Conservation (phyloP, 1,140 invertebrate species). For the Oedothorax gibbosus region DNA sequence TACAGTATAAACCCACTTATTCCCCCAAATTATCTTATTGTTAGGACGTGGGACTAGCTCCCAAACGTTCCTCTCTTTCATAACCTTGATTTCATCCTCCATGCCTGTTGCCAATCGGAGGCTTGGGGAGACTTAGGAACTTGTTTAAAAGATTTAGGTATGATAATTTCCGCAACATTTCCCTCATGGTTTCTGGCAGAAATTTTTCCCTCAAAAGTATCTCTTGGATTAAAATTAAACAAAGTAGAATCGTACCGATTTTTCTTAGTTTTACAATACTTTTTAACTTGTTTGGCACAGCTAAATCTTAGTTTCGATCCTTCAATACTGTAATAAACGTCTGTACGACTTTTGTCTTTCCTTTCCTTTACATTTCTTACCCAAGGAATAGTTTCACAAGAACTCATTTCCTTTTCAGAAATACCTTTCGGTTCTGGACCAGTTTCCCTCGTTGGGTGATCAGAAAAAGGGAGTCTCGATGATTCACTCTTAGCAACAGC, state of each 20-base stretch:
- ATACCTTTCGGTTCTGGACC: background rate
- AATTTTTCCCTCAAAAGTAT: background rate
- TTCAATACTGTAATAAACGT: background rate
- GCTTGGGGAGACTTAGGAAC: too few species aligned
- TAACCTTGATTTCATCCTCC: too few species aligned
- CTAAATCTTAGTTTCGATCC: background rate
- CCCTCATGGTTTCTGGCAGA: background rate
- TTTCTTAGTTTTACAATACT: background rate
- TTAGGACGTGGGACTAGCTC: too few species aligned
- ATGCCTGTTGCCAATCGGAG: too few species aligned
- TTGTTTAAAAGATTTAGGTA: background rate
- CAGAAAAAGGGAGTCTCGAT: background rate
- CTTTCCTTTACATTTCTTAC: background rate
- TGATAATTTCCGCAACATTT: background rate
- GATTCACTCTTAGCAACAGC: background rate
- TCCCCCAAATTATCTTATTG: too few species aligned
- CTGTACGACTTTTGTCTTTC: too few species aligned
- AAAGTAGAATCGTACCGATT: background rate
- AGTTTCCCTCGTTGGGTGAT: background rate
- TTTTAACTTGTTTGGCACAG: background rate
- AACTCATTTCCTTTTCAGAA: background rate
- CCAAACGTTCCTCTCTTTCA: too few species aligned
- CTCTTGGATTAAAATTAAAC: background rate
- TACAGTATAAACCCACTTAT: too few species aligned
- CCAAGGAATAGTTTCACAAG: background rate